Evolutionary conservation across 2,888 invertebrate species (phyloP), one percentile per base, ranked within the genome.

Genomic region (Aphodius granarius): DNA sequence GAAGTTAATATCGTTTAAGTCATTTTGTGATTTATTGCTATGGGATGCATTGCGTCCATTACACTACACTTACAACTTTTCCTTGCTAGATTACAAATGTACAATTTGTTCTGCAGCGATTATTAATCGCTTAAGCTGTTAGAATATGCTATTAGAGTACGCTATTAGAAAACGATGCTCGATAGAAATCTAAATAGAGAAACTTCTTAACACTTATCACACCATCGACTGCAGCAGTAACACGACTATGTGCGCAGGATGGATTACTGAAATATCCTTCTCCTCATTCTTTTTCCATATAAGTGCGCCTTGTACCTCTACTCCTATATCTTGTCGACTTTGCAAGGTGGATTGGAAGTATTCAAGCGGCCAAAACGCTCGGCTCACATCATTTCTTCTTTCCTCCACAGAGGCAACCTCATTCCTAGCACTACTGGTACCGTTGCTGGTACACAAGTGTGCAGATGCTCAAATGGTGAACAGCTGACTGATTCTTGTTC

Each of bases 361-460:
- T 82, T 81, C 83, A 80, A 79, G 43, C 43, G 43, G 13, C 43
- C 13, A 13, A 43, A 43, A 43, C 43, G 43, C 6, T 43, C 79
- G 78, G 82, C 80, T 81, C 77, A 78, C 79, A 77, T 82, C 80
- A 79, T 82, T 80, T 81, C 81, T 80, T 81, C 81, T 81, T 82
- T 82, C 81, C 80, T 81, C 78, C 43, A 43, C 9, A 43, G 43
- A 43, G 43, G 78, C 84, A 85, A 85, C 84, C 84, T 85, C 84
- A 83, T 84, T 85, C 85, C 84, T 80, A 80, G 77, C 81, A 82
- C 78, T 75, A 77, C 73, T 82, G 82, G 83, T 84, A 84, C 83
- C 83, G 84, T 84, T 83, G 82, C 76, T 78, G 81, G 78, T 72
- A 77, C 77, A 74, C 79, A 80, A 78, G 81, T 80, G 79, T 80